A percentile compares a stretch with the other conserved stretches of the same genome.
Conservation (phyloP, 2,888 invertebrate genomes). For the Ligdia adustata region DNA sequence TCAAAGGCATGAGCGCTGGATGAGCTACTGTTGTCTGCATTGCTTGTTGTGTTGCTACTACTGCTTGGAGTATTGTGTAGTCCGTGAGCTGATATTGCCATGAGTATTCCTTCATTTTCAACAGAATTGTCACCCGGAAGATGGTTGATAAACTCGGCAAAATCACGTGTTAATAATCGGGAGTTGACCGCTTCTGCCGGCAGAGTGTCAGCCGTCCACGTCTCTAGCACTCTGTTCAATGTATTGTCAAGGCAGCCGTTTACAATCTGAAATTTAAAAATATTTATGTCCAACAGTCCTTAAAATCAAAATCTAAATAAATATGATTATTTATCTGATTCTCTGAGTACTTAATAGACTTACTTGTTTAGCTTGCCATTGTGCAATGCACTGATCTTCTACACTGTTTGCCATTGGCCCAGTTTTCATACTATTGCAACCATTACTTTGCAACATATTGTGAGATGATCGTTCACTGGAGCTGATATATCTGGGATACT, state of each 20-base stretch:
- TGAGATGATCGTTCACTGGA: slow-evolving; percentile 48
- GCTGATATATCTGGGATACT: slow-evolving; percentile 64
- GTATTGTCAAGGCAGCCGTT: slow-evolving; percentile 88
- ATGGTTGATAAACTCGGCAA: slow-evolving; percentile 82
- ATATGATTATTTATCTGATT: neutral
- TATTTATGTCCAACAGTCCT: neutral
- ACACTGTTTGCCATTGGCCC: slow-evolving; percentile 48
- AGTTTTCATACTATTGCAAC: slow-evolving; percentile 21
- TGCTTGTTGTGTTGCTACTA: slow-evolving; percentile 34
- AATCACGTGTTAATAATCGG: slow-evolving; percentile 65
- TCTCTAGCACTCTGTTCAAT: slow-evolving; percentile 87
- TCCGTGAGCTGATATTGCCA: slow-evolving; percentile 90
- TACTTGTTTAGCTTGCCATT: slow-evolving; percentile 88
- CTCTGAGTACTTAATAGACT: slow-evolving; percentile 2
- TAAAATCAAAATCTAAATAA: neutral
- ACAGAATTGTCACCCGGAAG: slow-evolving; percentile 83
- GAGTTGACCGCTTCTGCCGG: slow-evolving; percentile 60
- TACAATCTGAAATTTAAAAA: slow-evolving; percentile 69
- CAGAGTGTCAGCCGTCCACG: slow-evolving; percentile 79
- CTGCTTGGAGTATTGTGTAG: slow-evolving; percentile 75
- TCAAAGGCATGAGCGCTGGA: slow-evolving; percentile 34
- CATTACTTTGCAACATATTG: slow-evolving; percentile 31
- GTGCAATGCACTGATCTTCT: slow-evolving; percentile 72
- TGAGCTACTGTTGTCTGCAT: slow-evolving; percentile 16
- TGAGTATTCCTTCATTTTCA: slow-evolving; percentile 88